phyloP scores from a whole-genome alignment of 2,888 invertebrate species.

The Pyralis farinalis region DNA sequence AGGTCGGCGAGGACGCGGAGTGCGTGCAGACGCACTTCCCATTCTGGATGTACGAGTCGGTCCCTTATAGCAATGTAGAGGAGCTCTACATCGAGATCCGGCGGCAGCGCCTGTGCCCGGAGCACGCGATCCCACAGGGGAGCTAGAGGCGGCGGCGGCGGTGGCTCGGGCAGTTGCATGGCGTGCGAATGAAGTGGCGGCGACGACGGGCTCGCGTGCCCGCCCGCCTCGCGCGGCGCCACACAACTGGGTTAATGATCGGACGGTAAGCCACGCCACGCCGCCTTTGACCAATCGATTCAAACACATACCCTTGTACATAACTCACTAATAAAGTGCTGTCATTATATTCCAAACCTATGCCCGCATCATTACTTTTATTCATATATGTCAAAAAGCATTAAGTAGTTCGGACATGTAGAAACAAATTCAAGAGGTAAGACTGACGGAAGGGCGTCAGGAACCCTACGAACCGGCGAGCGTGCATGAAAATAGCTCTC shows the following conservation, averaged over 20 bases:
- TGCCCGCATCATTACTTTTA: too few species aligned
- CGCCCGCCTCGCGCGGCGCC: conserved; percentile 68
- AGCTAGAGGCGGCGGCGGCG: conserved; percentile 82
- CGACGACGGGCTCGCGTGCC: conserved; percentile 50
- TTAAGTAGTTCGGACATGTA: too few species aligned
- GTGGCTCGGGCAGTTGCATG: conserved; percentile 73
- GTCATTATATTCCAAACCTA: too few species aligned
- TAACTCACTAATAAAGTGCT: too few species aligned
- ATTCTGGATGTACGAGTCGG: conserved; percentile 88
- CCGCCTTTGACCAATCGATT: conserved; percentile 77
- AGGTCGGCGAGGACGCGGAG: conserved; percentile 89
- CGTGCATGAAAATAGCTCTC: too few species aligned
- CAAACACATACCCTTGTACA: conserved; percentile 25
- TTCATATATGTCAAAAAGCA: too few species aligned
- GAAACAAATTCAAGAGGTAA: too few species aligned
- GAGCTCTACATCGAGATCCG: conserved; percentile 82
- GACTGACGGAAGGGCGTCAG: too few species aligned
- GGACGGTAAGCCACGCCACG: conserved; percentile 69
- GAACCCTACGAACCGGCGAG: too few species aligned
- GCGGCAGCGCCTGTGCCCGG: conserved; percentile 86
- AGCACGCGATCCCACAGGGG: conserved; percentile 91
- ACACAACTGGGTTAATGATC: conserved; percentile 80
- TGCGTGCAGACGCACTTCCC: conserved; percentile 92
- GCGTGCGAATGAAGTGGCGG: conserved; percentile 43
- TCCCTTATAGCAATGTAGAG: conserved; percentile 87